Evolutionary conservation across 2,888 invertebrate genomes (phyloP).

Genomic region (Orchesellides sinensis): DNA sequence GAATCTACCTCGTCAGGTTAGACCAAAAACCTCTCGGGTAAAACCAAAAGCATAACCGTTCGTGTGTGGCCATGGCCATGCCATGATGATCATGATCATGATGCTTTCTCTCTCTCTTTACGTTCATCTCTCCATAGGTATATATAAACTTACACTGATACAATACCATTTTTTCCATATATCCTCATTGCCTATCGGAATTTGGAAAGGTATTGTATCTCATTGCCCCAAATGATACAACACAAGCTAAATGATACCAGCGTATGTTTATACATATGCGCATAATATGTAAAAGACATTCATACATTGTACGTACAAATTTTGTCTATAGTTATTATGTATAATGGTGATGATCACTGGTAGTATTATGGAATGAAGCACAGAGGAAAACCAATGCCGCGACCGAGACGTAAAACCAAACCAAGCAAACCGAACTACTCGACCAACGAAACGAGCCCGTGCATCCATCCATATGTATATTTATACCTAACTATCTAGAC

Average conservation of each 20-base stretch:
- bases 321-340: too few relatives aligned
- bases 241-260: too few relatives aligned
- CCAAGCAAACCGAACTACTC: conserved; percentile 59
- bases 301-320: background rate
- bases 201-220: background rate
- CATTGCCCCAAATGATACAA: background rate
- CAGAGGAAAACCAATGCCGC: conserved; percentile 45
- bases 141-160: background rate
- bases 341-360: background rate
- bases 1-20: conserved; percentile 63
- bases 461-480: too few relatives aligned
- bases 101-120: conserved; percentile 33
- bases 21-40: conserved; percentile 65
- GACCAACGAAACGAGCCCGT: conserved; percentile 57
- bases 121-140: background rate
- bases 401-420: conserved; percentile 41
- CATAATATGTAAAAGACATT: background rate
- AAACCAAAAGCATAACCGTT: conserved; percentile 64
- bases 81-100: conserved; percentile 51
- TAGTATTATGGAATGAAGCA: conserved; percentile 4
- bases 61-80: conserved; percentile 56
- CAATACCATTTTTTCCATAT: background rate
- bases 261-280: background rate
- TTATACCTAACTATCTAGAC: background rate
- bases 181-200: background rate